Conservation (phyloP, 2,888 invertebrate genomes). For the Entomobrya multifasciata region DNA sequence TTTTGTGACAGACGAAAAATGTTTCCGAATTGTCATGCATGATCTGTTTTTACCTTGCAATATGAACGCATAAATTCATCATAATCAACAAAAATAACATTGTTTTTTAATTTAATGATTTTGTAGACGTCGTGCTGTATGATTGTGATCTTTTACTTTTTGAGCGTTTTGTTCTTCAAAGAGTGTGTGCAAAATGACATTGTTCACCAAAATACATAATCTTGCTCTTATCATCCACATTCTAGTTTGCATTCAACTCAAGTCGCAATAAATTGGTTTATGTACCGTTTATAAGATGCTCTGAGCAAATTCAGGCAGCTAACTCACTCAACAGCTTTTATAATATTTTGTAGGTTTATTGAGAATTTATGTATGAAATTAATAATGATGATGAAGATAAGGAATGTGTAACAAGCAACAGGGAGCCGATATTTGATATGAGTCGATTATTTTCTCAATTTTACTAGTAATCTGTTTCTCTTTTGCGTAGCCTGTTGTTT, state of each 20-base stretch:
- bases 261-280: conserved; percentile 39
- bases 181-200: conserved; percentile 38
- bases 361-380: conserved; percentile 64
- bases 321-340: conserved; percentile 68
- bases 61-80: conserved; percentile 62
- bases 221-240: conserved; percentile 1
- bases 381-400: conserved; percentile 28
- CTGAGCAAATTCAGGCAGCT: conserved; percentile 52
- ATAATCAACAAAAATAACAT: conserved; percentile 45
- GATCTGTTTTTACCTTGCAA: conserved; percentile 54
- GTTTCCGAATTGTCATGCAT: conserved; percentile 57
- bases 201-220: conserved; percentile 21
- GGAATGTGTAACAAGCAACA: conserved; percentile 35
- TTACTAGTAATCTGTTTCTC: conserved; percentile 13
- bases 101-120: conserved; percentile 65
- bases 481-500: background rate
- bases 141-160: background rate
- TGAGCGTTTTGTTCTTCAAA: background rate
- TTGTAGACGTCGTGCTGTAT: conserved; percentile 20
- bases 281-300: conserved; percentile 24
- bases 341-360: conserved; percentile 63
- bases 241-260: conserved; percentile 30
- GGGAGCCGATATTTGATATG: conserved; percentile 42
- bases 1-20: conserved; percentile 53
- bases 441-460: conserved; percentile 35